A percentile compares a stretch with the other conserved stretches of the same genome.
phyloP scores from a whole-genome alignment of 2,797 vertebrate genomes.

The Sitta carolinensis region DNA sequence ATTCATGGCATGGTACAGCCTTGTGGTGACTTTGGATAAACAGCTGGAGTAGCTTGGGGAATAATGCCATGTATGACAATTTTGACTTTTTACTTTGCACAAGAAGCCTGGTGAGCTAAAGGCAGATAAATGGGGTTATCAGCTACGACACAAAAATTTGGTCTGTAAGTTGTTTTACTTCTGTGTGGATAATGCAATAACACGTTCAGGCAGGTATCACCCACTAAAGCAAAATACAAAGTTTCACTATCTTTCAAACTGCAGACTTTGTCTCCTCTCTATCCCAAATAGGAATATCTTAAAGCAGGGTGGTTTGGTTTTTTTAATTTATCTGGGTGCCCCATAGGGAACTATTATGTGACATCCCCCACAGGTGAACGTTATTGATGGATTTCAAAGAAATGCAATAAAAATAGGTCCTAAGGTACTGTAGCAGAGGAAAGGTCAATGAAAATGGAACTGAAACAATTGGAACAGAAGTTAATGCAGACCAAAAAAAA shows the following conservation, averaged over 20 bases:
- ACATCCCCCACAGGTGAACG: not conserved
- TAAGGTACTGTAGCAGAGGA: not conserved
- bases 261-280: not conserved
- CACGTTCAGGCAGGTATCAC: not conserved
- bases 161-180: not conserved
- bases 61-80: not conserved
- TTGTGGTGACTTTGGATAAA: not conserved
- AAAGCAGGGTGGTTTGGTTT: not conserved
- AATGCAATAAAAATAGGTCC: not conserved
- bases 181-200: not conserved
- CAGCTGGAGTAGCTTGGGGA: not conserved
- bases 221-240: not conserved
- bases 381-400: not conserved
- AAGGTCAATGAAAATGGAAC: not conserved
- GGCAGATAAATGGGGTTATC: not conserved
- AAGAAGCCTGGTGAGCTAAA: not conserved
- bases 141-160: not conserved
- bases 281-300: not conserved
- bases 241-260: not conserved
- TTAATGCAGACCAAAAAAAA: not conserved
- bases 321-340: not conserved
- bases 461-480: not conserved
- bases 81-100: not conserved
- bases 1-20: not conserved
- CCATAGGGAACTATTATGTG: fast-evolving